Evolutionary conservation across 92 coral and sea anemone genomes (phyloP).

Genomic region (Epizoanthus fatuus): DNA sequence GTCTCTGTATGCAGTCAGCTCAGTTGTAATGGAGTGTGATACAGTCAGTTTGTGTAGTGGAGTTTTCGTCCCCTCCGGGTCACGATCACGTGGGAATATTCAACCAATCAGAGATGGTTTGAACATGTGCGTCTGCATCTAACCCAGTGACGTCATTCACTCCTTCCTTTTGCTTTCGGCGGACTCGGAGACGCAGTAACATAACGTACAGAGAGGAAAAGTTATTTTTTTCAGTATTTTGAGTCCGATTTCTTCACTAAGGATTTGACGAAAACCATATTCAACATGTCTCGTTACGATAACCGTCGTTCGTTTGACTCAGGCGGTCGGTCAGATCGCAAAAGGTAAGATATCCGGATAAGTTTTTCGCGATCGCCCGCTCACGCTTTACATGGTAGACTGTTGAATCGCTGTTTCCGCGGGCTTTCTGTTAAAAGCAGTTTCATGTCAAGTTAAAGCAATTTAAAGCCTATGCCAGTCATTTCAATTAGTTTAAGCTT

Average conservation of each 20-base stretch:
- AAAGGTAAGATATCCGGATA: slow-evolving; percentile 77
- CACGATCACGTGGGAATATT: too few relatives aligned
- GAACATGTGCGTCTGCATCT: slow-evolving; percentile 6
- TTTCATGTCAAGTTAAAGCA: too few relatives aligned
- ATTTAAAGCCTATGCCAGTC: too few relatives aligned
- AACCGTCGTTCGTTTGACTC: slow-evolving; percentile 94
- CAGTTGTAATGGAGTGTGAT: too few relatives aligned
- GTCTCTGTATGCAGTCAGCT: too few relatives aligned
- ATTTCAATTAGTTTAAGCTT: too few relatives aligned
- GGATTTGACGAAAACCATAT: slow-evolving; percentile 54
- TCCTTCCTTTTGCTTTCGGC: slow-evolving; percentile 10
- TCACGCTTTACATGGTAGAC: too few relatives aligned
- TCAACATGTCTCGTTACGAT: slow-evolving; percentile 97
- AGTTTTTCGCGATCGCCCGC: too few relatives aligned
- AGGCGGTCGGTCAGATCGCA: slow-evolving; percentile 98
- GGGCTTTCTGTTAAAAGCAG: too few relatives aligned
- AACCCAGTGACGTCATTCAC: not conserved
- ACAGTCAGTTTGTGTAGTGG: too few relatives aligned
- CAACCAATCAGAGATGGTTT: not conserved
- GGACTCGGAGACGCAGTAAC: not conserved
- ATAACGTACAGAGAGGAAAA: not conserved
- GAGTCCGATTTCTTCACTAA: not conserved
- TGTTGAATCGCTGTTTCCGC: too few relatives aligned
- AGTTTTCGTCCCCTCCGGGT: too few relatives aligned
- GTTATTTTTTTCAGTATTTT: not conserved